Evolutionary conservation across 2,113 vertebrate species (phyloP), one percentile per base, ranked within the genome.

Genomic region (Grus americana): DNA sequence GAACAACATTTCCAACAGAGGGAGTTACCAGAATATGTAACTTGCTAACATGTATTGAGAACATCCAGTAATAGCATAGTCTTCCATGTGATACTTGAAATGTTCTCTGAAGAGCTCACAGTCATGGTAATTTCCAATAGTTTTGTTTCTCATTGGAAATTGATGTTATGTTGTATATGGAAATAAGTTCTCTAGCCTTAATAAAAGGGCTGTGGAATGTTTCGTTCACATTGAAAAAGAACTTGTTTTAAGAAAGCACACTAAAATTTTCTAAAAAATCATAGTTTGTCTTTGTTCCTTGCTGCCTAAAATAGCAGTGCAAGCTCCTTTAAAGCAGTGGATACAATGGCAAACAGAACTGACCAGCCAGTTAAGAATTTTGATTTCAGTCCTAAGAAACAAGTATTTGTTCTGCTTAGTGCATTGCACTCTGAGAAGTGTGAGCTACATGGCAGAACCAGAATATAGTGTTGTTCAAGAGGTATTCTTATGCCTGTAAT

Each of bases 401-500:
- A 46, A 30, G 4, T 59, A 11, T 15, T 79, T 34, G 3, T 71
- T 91, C 34, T 10, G 12, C 4, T 67, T 92, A 40, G 44, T 32
- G 44, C n/a, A 5, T n/a, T 84, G 23, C 44, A 8, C n/a, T 67
- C 15, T 10, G 42, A 67, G 24, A 79, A 70, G 30, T 16, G 6
- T 1, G 54, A 87, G 3, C 49, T 75, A 0, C 0, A 0, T 66
- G 80, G 46, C 57, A 85, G 70, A 58, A 75, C 20, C 0, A 4
- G 59, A 81, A n/a, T 40, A 4, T 38, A 34, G 52, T 17, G 17
- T 50, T 84, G 29, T 75, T 93, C 19, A 15, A 27, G 55, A 75
- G 32, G 15, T 78, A 26, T 86, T 89, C n/a, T 93, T 92, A 34
- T 26, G 49, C 8, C 65, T 92, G 19, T 84, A 68, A 93, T 95